Conservation (phyloP, 2,888 invertebrate species). For the Urechis unicinctus region DNA sequence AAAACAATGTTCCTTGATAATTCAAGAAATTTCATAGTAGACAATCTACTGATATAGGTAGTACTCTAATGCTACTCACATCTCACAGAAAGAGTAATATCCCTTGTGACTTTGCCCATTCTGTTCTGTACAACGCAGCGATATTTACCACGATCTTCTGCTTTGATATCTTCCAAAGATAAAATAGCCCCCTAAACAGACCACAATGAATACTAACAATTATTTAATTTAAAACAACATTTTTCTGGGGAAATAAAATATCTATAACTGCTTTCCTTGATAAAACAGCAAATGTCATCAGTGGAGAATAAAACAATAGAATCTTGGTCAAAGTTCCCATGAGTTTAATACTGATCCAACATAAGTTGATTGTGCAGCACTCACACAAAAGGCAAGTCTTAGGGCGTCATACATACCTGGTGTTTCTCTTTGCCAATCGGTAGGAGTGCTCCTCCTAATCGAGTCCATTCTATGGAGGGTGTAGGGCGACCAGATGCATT, state of each 20-base stretch:
- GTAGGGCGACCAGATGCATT: conserved; percentile 20
- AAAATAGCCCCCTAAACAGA: conserved; percentile 10
- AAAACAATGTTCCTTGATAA: too few species aligned
- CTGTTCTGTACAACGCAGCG: conserved; percentile 15
- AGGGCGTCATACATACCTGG: conserved; percentile 7
- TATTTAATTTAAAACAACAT: too few species aligned
- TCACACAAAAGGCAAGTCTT: neutral
- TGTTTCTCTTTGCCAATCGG: conserved; percentile 22
- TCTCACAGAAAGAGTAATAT: conserved; percentile 13
- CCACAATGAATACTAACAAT: too few species aligned
- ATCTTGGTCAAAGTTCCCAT: neutral
- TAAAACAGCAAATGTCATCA: too few species aligned
- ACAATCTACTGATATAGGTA: too few species aligned
- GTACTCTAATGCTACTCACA: conserved; percentile 12
- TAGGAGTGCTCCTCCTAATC: conserved; percentile 21
- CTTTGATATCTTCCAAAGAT: conserved; percentile 7
- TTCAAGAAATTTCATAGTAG: too few species aligned
- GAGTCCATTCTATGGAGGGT: conserved; percentile 20
- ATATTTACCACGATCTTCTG: conserved; percentile 18
- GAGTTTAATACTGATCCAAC: too few species aligned
- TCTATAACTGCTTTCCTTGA: too few species aligned
- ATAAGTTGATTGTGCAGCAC: neutral
- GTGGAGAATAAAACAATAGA: neutral
- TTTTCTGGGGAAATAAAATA: too few species aligned
- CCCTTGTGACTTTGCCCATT: conserved; percentile 6